Evolutionary conservation across 2,113 vertebrate genomes (phyloP).

Genomic region (Campylomormyrus numenius): DNA sequence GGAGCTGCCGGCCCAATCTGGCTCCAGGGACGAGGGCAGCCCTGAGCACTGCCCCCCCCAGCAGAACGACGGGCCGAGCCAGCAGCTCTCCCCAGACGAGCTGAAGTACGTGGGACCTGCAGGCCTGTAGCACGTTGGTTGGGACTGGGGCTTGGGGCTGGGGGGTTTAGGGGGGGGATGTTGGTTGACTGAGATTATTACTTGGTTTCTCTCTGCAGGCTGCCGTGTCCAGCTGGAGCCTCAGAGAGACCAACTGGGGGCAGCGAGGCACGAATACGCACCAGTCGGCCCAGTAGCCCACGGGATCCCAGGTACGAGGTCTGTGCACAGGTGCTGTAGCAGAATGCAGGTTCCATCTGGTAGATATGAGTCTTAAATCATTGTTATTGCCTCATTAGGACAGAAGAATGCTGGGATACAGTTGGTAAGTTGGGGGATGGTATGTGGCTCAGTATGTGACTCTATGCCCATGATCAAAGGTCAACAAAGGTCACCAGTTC

Average conservation of each 20-base stretch:
- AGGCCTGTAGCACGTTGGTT: background rate
- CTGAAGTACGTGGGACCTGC: conserved; percentile 50
- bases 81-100: conserved; percentile 58
- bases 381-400: background rate
- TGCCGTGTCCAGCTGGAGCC: background rate
- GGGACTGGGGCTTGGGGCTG: background rate
- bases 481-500: background rate
- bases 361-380: background rate
- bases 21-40: conserved; percentile 34
- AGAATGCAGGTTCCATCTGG: background rate
- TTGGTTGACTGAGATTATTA: background rate
- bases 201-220: background rate
- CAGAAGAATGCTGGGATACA: background rate
- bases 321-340: background rate
- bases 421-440: background rate
- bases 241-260: background rate
- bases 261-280: background rate
- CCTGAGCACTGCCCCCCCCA: conserved; percentile 48
- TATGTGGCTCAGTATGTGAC: background rate
- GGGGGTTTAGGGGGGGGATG: background rate
- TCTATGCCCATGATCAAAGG: background rate
- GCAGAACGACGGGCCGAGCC: conserved; percentile 45
- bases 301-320: conserved; percentile 14
- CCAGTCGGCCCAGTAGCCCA: conserved; percentile 19
- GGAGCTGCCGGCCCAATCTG: conserved; percentile 40